Conservation (phyloP, 1,140 invertebrate species). For the Sminthurinus signatus region DNA sequence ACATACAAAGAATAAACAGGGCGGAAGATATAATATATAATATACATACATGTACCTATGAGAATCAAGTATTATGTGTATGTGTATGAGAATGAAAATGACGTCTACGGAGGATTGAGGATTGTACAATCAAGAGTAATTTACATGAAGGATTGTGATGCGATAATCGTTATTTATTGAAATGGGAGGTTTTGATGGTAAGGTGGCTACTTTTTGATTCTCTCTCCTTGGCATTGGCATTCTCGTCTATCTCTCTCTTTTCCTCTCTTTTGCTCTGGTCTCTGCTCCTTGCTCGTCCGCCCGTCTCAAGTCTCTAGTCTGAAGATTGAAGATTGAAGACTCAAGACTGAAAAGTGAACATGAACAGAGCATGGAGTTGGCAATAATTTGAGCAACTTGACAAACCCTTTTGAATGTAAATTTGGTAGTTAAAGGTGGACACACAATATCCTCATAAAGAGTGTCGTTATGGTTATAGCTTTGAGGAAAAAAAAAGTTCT, state of each 20-base stretch:
- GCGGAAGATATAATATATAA: neutral
- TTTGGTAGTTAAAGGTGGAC: slow-evolving; percentile 41
- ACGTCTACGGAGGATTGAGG: slow-evolving; percentile 16
- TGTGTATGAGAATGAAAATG: neutral
- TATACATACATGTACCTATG: neutral
- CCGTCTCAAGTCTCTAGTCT: no score
- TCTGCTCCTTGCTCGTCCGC: no score
- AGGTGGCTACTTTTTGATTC: slow-evolving; percentile 26
- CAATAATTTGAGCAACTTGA: slow-evolving; percentile 37
- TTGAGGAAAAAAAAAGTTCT: slow-evolving; percentile 29
- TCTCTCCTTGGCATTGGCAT: slow-evolving; percentile 17
- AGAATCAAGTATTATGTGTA: neutral
- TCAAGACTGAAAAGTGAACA: no score
- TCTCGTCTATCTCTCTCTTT: no score
- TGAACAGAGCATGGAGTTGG: slow-evolving; percentile 14
- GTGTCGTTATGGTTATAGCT: slow-evolving; percentile 40
- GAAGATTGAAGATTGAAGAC: no score
- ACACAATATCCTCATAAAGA: slow-evolving; percentile 37
- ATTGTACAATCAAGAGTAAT: slow-evolving; percentile 33
- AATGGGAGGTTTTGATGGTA: slow-evolving; percentile 34
- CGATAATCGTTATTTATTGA: slow-evolving; percentile 39
- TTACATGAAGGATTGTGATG: slow-evolving; percentile 33
- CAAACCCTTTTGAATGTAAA: slow-evolving; percentile 41
- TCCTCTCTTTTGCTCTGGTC: no score
- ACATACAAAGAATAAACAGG: no score